Conservation (phyloP, 2,113 vertebrate species). For the Glaucomys volans region DNA sequence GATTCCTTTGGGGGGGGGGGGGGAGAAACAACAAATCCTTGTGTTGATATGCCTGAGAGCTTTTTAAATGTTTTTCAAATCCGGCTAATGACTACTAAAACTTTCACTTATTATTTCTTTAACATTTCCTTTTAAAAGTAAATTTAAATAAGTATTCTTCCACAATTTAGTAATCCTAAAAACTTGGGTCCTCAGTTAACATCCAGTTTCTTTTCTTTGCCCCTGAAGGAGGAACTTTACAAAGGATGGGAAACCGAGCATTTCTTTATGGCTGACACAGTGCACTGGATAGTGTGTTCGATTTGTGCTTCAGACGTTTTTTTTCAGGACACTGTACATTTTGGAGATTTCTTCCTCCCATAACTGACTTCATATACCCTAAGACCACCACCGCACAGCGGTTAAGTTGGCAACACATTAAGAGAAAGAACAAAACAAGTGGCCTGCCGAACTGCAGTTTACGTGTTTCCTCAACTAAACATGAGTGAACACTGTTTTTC, state of each 20-base stretch:
- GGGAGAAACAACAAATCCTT: conserved; percentile 21
- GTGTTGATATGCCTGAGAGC: neutral
- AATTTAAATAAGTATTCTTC: conserved; percentile 32
- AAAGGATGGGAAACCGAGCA: conserved; percentile 56
- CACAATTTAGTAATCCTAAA: conserved; percentile 4
- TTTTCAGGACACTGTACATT: conserved; percentile 15
- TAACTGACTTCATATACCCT: conserved; percentile 51
- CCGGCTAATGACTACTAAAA: neutral
- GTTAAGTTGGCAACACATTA: neutral
- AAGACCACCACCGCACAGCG: neutral
- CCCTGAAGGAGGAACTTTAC: conserved; percentile 56
- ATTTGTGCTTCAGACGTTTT: conserved; percentile 80
- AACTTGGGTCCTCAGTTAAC: neutral
- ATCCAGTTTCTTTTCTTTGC: conserved; percentile 32
- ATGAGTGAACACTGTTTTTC: neutral
- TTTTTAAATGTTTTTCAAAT: conserved; percentile 55
- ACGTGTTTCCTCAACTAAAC: neutral
- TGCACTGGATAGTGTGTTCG: conserved; percentile 61
- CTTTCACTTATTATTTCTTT: conserved; percentile 54
- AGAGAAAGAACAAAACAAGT: conserved; percentile 54
- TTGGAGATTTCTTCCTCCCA: conserved; percentile 51
- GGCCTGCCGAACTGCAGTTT: conserved; percentile 28
- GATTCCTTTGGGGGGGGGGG: conserved; percentile 26
- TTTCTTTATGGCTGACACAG: conserved; percentile 32
- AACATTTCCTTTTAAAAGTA: conserved; percentile 1